phyloP scores from a whole-genome alignment of 37 sponge, comb jelly and placozoan species.

The Geodia barretti region DNA sequence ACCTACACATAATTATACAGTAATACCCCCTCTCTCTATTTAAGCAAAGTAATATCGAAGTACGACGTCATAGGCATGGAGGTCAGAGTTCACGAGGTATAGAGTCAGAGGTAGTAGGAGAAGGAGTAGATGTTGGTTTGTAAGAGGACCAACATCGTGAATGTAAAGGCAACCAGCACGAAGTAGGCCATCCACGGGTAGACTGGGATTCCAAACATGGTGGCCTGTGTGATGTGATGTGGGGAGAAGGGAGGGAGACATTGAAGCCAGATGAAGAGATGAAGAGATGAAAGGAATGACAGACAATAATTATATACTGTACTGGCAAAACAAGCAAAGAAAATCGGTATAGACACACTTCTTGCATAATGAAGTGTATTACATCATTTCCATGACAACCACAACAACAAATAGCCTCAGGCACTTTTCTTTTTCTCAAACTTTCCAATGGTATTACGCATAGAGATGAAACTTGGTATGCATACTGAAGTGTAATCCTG shows the following conservation, averaged over 20 bases:
- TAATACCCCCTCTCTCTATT: too few species aligned
- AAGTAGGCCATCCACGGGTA: constrained; percentile 64
- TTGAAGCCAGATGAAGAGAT: not conserved
- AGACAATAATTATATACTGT: not conserved
- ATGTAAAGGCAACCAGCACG: constrained; percentile 21
- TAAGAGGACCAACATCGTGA: constrained; percentile 57
- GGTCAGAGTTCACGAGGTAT: not conserved
- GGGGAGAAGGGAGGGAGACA: constrained; percentile 6
- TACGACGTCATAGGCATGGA: too few species aligned
- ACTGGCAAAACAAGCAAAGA: too few species aligned
- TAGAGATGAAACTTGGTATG: too few species aligned
- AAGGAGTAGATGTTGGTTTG: constrained; percentile 38
- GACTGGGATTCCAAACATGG: constrained; percentile 80
- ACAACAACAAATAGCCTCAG: too few species aligned
- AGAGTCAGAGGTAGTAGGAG: constrained; percentile 17
- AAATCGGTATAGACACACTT: not conserved
- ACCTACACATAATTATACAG: too few species aligned
- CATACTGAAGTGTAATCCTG: too few species aligned
- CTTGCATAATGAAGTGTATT: too few species aligned
- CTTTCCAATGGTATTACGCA: too few species aligned
- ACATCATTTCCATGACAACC: too few species aligned
- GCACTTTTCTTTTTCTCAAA: too few species aligned
- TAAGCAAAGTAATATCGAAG: too few species aligned
- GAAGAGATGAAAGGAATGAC: not conserved
- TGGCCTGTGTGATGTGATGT: constrained; percentile 26